A percentile compares a stretch with the other conserved stretches of the same genome.
Conservation (phyloP, 2,113 vertebrate genomes). For the Aegithalos caudatus region DNA sequence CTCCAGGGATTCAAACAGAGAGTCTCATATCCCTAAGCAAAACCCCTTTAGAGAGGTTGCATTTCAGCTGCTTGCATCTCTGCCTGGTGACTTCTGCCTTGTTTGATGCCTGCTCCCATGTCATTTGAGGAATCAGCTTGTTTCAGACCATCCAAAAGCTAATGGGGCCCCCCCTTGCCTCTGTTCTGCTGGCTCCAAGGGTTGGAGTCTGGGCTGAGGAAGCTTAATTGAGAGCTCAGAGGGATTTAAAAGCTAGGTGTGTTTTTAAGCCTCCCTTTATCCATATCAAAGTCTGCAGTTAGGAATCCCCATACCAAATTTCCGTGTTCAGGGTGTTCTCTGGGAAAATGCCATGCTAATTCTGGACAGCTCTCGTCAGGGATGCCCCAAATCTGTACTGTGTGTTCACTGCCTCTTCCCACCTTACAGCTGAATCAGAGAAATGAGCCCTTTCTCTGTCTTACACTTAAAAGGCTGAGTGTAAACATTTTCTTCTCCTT, state of each 20-base stretch:
- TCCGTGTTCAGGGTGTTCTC: neutral
- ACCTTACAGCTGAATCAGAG: neutral
- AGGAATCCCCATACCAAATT: neutral
- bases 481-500: slow-evolving; percentile 31
- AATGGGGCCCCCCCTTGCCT: fast-evolving
- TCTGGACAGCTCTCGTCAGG: neutral
- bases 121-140: neutral
- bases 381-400: fast-evolving
- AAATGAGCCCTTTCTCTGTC: neutral
- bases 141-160: neutral
- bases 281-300: neutral
- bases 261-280: neutral
- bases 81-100: neutral
- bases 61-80: neutral
- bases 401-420: neutral
- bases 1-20: neutral
- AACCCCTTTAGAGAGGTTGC: neutral
- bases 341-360: neutral
- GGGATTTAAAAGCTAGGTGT: neutral
- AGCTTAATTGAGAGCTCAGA: neutral
- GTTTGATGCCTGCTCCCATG: neutral
- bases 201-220: neutral
- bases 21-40: neutral
- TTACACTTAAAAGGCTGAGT: neutral
- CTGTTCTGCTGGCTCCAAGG: fast-evolving